Base-by-base conservation (phyloP, 2,797 vertebrate genomes). In the Bradypodion pumilum region DNA sequence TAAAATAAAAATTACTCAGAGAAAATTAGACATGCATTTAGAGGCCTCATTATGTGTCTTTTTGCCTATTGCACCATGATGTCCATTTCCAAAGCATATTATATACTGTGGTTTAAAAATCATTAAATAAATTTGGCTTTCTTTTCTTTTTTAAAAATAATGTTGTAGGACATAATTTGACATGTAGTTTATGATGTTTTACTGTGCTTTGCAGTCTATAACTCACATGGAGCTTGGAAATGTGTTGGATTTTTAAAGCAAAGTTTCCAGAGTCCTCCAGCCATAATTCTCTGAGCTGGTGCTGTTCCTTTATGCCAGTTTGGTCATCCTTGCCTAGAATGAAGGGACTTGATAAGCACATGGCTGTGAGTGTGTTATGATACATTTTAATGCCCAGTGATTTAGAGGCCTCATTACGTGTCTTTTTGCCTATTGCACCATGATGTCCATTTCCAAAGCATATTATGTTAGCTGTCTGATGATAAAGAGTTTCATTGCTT, bases 1-100 rank as follows among this genome's bases (percentile, higher is more conserved):
- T n/a, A n/a, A n/a, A n/a, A n/a, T n/a, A n/a, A n/a, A n/a, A n/a
- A n/a, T n/a, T 74, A 81, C 84, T 69, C 78, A 44, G 74, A 79
- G 72, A 87, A 35, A 89, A 63, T 77, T 82, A 25, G 73, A 68
- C 84, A 85, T 88, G 80, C 89, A 88, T 94, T 90, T 88, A 68
- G 86, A 65, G 81, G 63, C 0, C 60, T 70, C 88, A 73, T 75
- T 85, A 72, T 79, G 70, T 80, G 52, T 52, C 16, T 19, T 56
- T 56, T 56, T 56, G 19, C 19, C 52, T 56, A 13, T 4, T 82
- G 37, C 52, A 81, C 91, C 77, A 70, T 83, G 29, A 46, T 82
- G 60, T 86, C 91, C 79, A 5, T n/a, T 91, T 90, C 75, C 85
- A 76, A 87, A 82, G 13, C 40, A 79, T 37, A 59, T 90, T 92